phyloP scores from a whole-genome alignment of 2,113 vertebrate species.

The Pampusana beccarii region DNA sequence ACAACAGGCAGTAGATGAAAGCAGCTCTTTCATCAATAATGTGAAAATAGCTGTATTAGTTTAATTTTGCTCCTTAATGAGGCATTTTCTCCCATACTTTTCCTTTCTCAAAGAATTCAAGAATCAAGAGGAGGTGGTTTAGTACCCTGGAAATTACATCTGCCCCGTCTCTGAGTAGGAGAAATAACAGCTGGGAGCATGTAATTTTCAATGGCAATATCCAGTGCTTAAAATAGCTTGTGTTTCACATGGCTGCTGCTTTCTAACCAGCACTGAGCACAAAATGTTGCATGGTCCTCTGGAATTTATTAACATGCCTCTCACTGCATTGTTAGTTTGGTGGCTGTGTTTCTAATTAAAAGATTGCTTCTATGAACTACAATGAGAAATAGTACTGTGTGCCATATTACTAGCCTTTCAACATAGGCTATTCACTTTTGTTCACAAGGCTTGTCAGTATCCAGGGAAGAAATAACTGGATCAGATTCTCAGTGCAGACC shows the following conservation, averaged over 20 bases:
- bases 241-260: constrained; percentile 5
- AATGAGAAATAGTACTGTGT: not conserved
- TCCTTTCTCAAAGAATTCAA: not conserved
- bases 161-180: not conserved
- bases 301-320: constrained; percentile 60
- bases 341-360: constrained; percentile 51
- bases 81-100: not conserved
- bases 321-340: constrained; percentile 22
- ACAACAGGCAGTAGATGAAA: not conserved
- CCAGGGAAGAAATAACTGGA: not conserved
- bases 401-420: not conserved
- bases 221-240: not conserved
- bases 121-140: not conserved
- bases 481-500: not conserved
- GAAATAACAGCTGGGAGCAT: constrained; percentile 25
- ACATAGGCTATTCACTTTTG: not conserved
- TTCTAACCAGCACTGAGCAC: constrained; percentile 17
- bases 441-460: not conserved
- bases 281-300: constrained; percentile 19
- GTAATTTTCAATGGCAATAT: constrained; percentile 8
- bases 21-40: not conserved
- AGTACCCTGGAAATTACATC: not conserved
- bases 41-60: not conserved
- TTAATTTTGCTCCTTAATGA: not conserved
- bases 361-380: constrained; percentile 25